Evolutionary conservation across 2,113 vertebrate genomes (phyloP).

Genomic region (Ascaphus truei): DNA sequence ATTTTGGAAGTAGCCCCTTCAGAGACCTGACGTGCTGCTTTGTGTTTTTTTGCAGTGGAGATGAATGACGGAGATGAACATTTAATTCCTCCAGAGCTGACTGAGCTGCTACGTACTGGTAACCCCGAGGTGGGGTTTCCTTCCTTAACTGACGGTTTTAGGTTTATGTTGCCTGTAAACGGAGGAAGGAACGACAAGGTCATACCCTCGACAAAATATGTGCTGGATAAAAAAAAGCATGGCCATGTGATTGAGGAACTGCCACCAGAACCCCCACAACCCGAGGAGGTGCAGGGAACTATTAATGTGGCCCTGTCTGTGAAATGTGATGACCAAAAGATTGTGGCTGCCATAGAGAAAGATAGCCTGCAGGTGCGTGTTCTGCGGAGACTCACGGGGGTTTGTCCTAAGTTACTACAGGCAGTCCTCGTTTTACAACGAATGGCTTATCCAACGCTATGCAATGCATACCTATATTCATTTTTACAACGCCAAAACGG

Average conservation of each 20-base stretch:
- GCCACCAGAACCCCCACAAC: constrained; percentile 54
- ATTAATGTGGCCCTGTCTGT: constrained; percentile 68
- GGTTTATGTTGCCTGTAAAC: constrained; percentile 69
- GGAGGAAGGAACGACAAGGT: constrained; percentile 46
- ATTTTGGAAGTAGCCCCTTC: too few species aligned
- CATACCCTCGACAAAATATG: constrained; percentile 43
- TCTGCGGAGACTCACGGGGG: too few species aligned
- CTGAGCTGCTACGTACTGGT: constrained; percentile 58
- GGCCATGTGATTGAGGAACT: constrained; percentile 46
- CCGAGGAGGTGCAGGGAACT: constrained; percentile 68
- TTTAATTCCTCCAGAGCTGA: constrained; percentile 72
- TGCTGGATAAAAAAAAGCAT: constrained; percentile 44
- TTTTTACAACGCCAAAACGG: too few species aligned
- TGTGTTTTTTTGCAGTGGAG: constrained; percentile 54
- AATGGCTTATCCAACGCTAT: too few species aligned
- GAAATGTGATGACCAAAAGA: constrained; percentile 75
- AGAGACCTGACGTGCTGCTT: too few species aligned
- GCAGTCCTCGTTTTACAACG: too few species aligned
- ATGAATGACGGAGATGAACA: constrained; percentile 68
- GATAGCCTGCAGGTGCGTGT: constrained; percentile 80
- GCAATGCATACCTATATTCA: too few species aligned
- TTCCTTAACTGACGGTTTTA: constrained; percentile 42
- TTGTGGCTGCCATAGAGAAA: constrained; percentile 84
- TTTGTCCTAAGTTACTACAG: too few species aligned
- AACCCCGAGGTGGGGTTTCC: constrained; percentile 47